Conservation (phyloP, 2,888 invertebrate species). For the Cosmia trapezina region DNA sequence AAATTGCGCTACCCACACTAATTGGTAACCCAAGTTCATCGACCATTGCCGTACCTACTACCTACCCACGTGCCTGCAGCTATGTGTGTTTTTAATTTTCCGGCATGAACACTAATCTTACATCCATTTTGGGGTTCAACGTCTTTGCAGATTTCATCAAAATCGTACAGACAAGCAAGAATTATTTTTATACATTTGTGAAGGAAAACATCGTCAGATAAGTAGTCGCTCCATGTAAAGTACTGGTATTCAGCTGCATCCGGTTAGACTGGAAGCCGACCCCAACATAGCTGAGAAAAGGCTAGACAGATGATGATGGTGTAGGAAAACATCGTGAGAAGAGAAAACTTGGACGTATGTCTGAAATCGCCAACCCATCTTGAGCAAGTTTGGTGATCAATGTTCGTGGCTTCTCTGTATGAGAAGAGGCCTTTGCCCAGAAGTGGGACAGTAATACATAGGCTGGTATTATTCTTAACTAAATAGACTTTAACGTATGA, state of each 20-base stretch:
- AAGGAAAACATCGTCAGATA: background rate
- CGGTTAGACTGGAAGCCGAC: no score
- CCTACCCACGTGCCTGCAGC: background rate
- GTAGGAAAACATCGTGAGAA: background rate
- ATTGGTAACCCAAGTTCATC: slow-evolving; percentile 12
- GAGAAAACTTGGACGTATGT: background rate
- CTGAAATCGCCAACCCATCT: background rate
- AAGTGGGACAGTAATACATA: background rate
- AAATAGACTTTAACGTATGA: background rate
- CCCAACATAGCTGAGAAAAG: no score
- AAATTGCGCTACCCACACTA: slow-evolving; percentile 5
- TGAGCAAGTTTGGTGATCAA: background rate
- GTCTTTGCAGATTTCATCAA: background rate
- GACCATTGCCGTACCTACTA: background rate
- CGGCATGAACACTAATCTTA: slow-evolving; percentile 13
- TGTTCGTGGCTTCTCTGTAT: background rate
- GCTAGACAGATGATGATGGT: background rate
- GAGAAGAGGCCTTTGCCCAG: background rate
- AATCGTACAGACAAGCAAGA: background rate
- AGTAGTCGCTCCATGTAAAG: no score
- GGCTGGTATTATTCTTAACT: background rate
- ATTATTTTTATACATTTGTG: background rate
- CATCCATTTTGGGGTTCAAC: slow-evolving; percentile 10
- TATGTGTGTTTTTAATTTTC: slow-evolving; percentile 16
- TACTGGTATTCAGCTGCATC: no score